Percentiles rank a stretch among this genome's conserved stretches.
Conservation (phyloP, 2,797 vertebrate genomes). For the Lerista edwardsae region DNA sequence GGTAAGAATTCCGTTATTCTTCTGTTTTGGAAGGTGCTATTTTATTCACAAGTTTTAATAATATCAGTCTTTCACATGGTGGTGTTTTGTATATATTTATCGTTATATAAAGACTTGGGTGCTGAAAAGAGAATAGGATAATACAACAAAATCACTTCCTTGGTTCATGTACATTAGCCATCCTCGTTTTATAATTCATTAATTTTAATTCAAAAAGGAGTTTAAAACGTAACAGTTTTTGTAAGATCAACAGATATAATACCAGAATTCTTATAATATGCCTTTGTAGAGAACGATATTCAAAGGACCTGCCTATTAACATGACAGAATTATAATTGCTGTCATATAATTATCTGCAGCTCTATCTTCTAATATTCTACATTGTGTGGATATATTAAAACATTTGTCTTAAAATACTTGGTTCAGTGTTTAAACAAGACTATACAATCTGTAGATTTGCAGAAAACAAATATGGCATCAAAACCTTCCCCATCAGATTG, state of each 20-base stretch:
- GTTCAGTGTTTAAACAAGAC: background rate
- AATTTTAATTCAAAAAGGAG: background rate
- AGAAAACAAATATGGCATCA: background rate
- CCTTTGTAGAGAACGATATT: background rate
- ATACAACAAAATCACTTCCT: background rate
- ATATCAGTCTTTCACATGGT: constrained; percentile 27
- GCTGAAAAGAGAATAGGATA: constrained; percentile 24
- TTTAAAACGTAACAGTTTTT: background rate
- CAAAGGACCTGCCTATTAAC: background rate
- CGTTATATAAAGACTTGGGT: constrained; percentile 34
- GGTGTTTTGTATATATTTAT: constrained; percentile 25
- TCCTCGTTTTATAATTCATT: background rate
- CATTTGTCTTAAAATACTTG: background rate
- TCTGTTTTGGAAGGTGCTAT: constrained; percentile 29
- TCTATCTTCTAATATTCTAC: background rate
- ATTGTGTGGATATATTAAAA: background rate
- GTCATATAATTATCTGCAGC: background rate
- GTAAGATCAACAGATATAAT: background rate
- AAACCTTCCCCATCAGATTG: background rate
- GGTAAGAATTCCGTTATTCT: no score
- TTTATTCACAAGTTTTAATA: background rate
- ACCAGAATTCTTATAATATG: background rate
- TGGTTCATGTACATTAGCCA: background rate
- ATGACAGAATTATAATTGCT: background rate
- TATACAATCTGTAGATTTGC: background rate